Evolutionary conservation across 1,140 invertebrate species (phyloP), one percentile per base, ranked within the genome.

Genomic region (Mizuhopecten yessoensis): DNA sequence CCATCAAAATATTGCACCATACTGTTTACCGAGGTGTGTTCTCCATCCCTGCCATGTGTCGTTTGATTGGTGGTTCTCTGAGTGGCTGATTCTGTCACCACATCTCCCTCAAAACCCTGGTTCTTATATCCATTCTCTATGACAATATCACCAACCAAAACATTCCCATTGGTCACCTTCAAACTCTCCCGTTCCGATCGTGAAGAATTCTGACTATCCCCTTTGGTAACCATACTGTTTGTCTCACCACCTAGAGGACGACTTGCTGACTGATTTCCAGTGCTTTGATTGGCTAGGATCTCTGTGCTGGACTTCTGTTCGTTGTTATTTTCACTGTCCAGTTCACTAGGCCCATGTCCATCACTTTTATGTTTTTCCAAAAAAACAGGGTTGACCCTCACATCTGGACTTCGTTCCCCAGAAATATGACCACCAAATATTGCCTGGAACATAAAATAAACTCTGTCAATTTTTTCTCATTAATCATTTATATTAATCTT

Each of bases 361-460:
- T 75, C 29, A 39, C n/a, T 42, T 39, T 87, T 45, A 15, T 42
- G 20, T 20, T 88, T 88, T 5, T 23, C 33, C 87, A 90, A 88
- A 86, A 75, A 92, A 7, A 92, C 57, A 2, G 91, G 91, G 39
- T 92, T 92, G 42, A 57, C 89, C 86, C 90, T 92, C 15, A 89
- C 86, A 34, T 57, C 90, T 86, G 90, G 39, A 20, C 5, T 75
- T 42, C 75, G 49, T 87, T 88, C 87, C 13, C 88, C 87, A 34
- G 87, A 88, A 17, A 92, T 92, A 34, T 88, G 91, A 34, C 91
- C 91, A 45, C 87, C 89, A 92, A 92, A 92, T 15, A 92, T 89
- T 39, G 91, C 91, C 91, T 92, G 42, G 17, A 92, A 89, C 17
- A 45, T 33, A 90, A 34, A 86, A 87, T 89, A 88, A 39, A n/a